Evolutionary conservation across 92 coral and sea anemone species (phyloP), one percentile per base, ranked within the genome.

Genomic region (Umimayanthus kanabou): DNA sequence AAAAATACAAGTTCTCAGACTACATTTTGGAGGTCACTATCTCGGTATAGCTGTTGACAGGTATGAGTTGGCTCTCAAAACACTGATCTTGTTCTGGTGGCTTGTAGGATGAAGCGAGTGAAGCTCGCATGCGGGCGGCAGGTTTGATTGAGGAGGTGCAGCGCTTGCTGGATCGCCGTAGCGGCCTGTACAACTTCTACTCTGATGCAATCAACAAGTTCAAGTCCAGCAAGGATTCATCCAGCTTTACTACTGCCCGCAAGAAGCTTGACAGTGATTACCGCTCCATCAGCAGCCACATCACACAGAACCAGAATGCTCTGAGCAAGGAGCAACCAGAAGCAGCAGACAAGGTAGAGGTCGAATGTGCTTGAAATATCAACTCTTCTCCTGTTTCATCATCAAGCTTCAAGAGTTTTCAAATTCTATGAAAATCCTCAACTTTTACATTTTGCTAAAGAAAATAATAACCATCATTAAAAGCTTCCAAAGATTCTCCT

Each of bases 111-210:
- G 99, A 93, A 80, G 99, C 94, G 14, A 96, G 92, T 76, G 99
- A 97, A 88, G 92, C 99, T 8, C 92, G 96, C 70, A 96, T 95
- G 95, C 95, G 99, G 42, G 99, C 99, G 6, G 99, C 99, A 87
- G 98, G 99, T 69, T 94, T 95, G 45, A 85, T 95, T 22, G 99
- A 97, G 69, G 99, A 97, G 79, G 93, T 92, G 37, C 95, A 89
- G 74, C 97, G 98, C 18, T 89, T 97, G 58, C 82, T 97, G 39
- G 98, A 97, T 83, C 98, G 98, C 79, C 98, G 96, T 80, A 91
- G 94, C 82, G 98, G 99, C 50, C 93, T 97, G 84, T 97, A 97
- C 90, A 93, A 93, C 85, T 97, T 96, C 81, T 97, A 95, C 89
- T 85, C 94, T 28, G 99, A 93, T 81, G 95, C 98, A 85, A 93